Conservation (phyloP, 1,140 invertebrate species). For the Linepithema humile region DNA sequence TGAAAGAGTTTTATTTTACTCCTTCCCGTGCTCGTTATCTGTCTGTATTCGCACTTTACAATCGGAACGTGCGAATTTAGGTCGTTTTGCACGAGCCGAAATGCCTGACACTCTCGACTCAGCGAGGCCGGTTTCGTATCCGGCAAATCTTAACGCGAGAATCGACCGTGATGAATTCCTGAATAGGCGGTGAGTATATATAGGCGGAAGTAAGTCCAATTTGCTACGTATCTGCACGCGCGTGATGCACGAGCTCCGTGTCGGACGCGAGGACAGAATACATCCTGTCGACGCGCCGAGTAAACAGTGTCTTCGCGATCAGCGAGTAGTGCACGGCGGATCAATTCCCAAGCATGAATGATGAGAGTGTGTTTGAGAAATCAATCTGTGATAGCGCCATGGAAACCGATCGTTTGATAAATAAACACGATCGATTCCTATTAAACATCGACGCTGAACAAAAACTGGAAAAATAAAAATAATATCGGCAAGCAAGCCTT, state of each 20-base stretch:
- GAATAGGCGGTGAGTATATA: slow-evolving; percentile 68
- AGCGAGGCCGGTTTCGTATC: slow-evolving; percentile 57
- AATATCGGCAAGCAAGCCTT: too few species aligned
- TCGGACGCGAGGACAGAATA: slow-evolving; percentile 59
- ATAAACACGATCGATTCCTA: slow-evolving; percentile 5
- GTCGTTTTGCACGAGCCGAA: slow-evolving; percentile 52
- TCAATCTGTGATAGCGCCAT: not conserved
- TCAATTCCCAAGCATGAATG: slow-evolving; percentile 41
- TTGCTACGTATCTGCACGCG: slow-evolving; percentile 43
- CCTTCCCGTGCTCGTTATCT: slow-evolving; percentile 42
- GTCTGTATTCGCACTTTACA: not conserved
- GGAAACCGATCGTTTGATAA: not conserved
- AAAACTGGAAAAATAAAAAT: not conserved
- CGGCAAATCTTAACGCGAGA: slow-evolving; percentile 71
- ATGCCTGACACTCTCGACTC: slow-evolving; percentile 61
- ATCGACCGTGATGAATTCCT: slow-evolving; percentile 76
- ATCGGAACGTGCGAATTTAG: slow-evolving; percentile 38
- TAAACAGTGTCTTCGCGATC: slow-evolving; percentile 63
- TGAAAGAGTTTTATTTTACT: slow-evolving; percentile 59
- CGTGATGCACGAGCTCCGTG: not conserved
- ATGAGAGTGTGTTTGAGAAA: slow-evolving; percentile 14
- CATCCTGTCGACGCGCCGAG: slow-evolving; percentile 62
- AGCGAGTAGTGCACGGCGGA: not conserved
- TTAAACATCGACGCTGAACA: not conserved
- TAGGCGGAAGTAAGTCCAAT: slow-evolving; percentile 66